Evolutionary conservation across 2,888 invertebrate genomes (phyloP).

Genomic region (Dasysyrphus tricinctus): DNA sequence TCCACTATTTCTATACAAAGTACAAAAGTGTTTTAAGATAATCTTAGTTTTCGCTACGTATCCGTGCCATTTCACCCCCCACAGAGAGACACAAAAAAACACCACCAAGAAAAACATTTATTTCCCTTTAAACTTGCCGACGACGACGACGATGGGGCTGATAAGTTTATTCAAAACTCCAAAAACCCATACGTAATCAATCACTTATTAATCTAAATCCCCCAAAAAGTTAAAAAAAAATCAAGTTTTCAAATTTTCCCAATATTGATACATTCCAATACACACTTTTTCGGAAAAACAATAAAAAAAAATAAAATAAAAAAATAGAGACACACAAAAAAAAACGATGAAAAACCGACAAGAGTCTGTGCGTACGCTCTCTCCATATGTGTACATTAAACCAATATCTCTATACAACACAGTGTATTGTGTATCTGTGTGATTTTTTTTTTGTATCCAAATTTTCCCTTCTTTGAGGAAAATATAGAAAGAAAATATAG

Average conservation of each 20-base stretch:
- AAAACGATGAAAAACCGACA: constrained; percentile 6
- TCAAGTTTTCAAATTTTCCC: constrained; percentile 35
- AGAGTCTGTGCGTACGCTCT: constrained; percentile 39
- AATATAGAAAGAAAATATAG: constrained; percentile 63
- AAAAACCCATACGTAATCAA: no score
- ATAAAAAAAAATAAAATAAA: constrained; percentile 17
- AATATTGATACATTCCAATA: constrained; percentile 53
- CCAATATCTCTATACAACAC: not conserved
- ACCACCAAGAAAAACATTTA: constrained; percentile 20
- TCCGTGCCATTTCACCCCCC: constrained; percentile 47
- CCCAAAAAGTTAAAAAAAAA: constrained; percentile 20
- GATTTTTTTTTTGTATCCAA: constrained; percentile 38
- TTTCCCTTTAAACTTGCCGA: constrained; percentile 37
- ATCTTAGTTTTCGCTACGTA: constrained; percentile 38
- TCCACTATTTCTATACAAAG: not conserved
- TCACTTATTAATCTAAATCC: no score
- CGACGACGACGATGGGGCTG: constrained; percentile 3
- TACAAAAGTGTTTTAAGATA: constrained; percentile 10
- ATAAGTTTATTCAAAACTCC: not conserved
- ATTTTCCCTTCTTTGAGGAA: constrained; percentile 47
- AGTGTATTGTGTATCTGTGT: constrained; percentile 68
- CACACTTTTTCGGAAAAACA: constrained; percentile 27
- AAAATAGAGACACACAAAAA: constrained; percentile 10
- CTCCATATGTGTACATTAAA: not conserved
- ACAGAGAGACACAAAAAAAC: constrained; percentile 39